These are phyloP conservation scores for Setipinna tenuifilis DNA, from an alignment of 2,797 vertebrate genomes.

Conservation along the genomic window DNA sequence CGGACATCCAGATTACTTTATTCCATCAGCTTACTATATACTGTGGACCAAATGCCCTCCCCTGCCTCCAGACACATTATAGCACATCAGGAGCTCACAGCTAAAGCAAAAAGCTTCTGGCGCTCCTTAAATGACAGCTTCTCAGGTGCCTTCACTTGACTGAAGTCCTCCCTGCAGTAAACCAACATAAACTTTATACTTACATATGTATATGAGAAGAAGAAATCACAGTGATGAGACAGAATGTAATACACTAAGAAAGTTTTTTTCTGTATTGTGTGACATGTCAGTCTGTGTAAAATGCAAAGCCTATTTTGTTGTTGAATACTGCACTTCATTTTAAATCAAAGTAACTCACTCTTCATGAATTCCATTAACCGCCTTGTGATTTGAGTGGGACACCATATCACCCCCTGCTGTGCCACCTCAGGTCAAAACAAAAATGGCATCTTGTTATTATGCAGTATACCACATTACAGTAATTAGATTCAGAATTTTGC, in stretches of 20 bases:
- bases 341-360: neutral
- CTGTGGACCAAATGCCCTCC: neutral
- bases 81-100: constrained; percentile 45
- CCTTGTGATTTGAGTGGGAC: neutral
- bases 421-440: neutral
- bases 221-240: too few relatives aligned
- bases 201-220: too few relatives aligned
- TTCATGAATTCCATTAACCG: neutral
- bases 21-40: too few relatives aligned
- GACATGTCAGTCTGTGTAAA: too few relatives aligned
- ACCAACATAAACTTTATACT: neutral
- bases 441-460: neutral
- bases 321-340: neutral
- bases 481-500: neutral
- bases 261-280: too few relatives aligned
- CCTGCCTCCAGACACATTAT: neutral
- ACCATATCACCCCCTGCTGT: neutral
- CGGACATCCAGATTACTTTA: neutral
- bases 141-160: constrained; percentile 60
- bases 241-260: too few relatives aligned
- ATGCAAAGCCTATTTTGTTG: neutral
- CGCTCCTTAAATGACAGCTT: constrained; percentile 72
- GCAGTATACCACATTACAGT: neutral
- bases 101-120: constrained; percentile 67
- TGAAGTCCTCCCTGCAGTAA: constrained; percentile 12